Percentiles rank a stretch among this genome's conserved stretches.
phyloP scores from a whole-genome alignment of 2,113 vertebrate genomes.

The Sakesphorus luctuosus region DNA sequence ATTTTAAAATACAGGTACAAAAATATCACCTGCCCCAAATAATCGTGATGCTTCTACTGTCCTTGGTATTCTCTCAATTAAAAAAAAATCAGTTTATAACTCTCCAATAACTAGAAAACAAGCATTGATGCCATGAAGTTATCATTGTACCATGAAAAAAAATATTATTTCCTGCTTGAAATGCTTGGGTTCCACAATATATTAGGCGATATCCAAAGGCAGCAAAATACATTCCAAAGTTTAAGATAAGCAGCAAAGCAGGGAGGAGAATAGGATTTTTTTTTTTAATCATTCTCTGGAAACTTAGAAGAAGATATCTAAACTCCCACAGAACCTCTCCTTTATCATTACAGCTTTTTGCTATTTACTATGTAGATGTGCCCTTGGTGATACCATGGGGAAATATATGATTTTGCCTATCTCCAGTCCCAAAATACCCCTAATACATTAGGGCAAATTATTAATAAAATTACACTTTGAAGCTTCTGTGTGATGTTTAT shows the following conservation, averaged over 20 bases:
- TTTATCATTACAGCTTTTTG: background rate
- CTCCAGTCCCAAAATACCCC: background rate
- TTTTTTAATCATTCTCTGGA: background rate
- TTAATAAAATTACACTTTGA: conserved; percentile 18
- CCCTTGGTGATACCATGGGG: background rate
- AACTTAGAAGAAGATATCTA: background rate
- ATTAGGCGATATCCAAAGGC: background rate
- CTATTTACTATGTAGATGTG: background rate
- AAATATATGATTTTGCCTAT: conserved; percentile 3
- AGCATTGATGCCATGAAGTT: background rate
- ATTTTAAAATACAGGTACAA: background rate
- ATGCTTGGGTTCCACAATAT: background rate
- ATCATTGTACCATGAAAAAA: background rate
- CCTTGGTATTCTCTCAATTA: background rate
- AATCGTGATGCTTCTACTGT: background rate
- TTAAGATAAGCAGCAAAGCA: background rate
- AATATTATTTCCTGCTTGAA: background rate
- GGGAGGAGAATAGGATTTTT: background rate
- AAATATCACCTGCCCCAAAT: background rate
- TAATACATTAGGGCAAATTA: background rate
- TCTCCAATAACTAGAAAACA: background rate
- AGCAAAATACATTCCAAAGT: background rate
- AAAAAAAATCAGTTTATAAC: background rate
- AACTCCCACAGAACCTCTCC: background rate
- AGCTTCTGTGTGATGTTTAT: background rate